Evolutionary conservation across 2,888 invertebrate genomes (phyloP).

Genomic region (Megastigmus dorsalis): DNA sequence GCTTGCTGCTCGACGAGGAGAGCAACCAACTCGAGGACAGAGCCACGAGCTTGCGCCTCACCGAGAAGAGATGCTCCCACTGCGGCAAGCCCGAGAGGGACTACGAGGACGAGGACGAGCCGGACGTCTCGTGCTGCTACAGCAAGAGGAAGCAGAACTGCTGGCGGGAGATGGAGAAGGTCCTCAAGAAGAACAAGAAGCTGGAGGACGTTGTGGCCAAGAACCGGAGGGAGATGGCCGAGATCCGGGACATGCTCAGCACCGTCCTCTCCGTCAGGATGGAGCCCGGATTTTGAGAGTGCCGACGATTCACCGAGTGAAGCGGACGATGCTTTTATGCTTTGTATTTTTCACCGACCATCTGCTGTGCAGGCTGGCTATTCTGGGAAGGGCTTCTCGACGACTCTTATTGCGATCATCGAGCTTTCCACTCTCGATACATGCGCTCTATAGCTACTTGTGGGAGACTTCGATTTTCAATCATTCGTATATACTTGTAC

Average conservation of each 20-base stretch:
- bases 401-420: too few relatives aligned
- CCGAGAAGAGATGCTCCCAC: slow-evolving; percentile 23
- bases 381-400: too few relatives aligned
- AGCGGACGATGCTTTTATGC: too few relatives aligned
- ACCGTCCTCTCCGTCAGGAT: slow-evolving; percentile 66
- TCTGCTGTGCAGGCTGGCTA: too few relatives aligned
- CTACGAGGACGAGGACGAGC: slow-evolving; percentile 18
- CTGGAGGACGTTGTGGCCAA: slow-evolving; percentile 63
- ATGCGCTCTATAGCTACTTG: too few relatives aligned
- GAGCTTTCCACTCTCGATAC: too few relatives aligned
- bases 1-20: background rate
- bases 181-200: slow-evolving; percentile 65
- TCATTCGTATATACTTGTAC: too few relatives aligned
- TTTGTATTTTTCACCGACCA: too few relatives aligned
- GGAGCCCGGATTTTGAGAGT: slow-evolving; percentile 68
- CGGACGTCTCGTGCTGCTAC: slow-evolving; percentile 57
- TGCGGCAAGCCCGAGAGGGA: slow-evolving; percentile 35
- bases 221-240: slow-evolving; percentile 65
- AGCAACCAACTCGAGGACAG: background rate
- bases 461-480: too few relatives aligned
- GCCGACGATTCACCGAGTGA: too few relatives aligned
- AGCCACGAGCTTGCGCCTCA: background rate
- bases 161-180: slow-evolving; percentile 64
- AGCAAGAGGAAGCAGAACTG: slow-evolving; percentile 58
- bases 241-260: slow-evolving; percentile 66